Percentiles rank a stretch among this genome's conserved stretches.
phyloP scores from a whole-genome alignment of 23 tunicate species.

The Styela plicata region DNA sequence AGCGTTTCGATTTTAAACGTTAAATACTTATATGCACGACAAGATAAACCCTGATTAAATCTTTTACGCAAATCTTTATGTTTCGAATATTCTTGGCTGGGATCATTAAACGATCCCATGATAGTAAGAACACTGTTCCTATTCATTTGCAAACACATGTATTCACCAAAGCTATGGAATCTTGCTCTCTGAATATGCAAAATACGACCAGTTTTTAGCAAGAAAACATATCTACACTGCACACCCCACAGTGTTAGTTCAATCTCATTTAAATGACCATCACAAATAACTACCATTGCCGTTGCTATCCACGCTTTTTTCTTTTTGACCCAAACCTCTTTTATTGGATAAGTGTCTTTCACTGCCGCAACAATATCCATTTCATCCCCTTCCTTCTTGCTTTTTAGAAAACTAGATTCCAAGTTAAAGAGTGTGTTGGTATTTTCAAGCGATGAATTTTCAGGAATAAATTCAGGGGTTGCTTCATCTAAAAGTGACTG shows the following conservation, averaged over 20 bases:
- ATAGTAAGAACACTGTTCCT: not conserved
- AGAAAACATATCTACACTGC: not conserved
- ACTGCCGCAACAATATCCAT: not conserved
- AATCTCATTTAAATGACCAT: not conserved
- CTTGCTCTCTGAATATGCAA: not conserved
- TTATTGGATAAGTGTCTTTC: not conserved
- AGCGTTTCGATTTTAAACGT: no score
- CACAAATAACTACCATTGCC: not conserved
- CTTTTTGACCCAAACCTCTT: not conserved
- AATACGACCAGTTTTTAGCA: not conserved
- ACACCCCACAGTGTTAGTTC: not conserved
- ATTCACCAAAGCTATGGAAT: not conserved
- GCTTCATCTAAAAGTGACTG: not conserved
- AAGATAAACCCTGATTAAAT: not conserved
- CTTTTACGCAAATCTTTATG: no score
- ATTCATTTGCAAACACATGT: not conserved
- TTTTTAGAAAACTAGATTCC: no score
- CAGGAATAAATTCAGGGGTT: no score
- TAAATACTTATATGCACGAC: not conserved
- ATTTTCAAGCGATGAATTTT: no score
- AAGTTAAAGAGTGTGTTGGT: no score
- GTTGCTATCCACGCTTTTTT: constrained; percentile 8
- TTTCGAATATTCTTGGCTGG: not conserved
- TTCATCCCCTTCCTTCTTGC: not conserved
- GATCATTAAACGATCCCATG: not conserved